Evolutionary conservation across 2,797 vertebrate species (phyloP), one percentile per base, ranked within the genome.

Genomic region (Poecilia gillii): DNA sequence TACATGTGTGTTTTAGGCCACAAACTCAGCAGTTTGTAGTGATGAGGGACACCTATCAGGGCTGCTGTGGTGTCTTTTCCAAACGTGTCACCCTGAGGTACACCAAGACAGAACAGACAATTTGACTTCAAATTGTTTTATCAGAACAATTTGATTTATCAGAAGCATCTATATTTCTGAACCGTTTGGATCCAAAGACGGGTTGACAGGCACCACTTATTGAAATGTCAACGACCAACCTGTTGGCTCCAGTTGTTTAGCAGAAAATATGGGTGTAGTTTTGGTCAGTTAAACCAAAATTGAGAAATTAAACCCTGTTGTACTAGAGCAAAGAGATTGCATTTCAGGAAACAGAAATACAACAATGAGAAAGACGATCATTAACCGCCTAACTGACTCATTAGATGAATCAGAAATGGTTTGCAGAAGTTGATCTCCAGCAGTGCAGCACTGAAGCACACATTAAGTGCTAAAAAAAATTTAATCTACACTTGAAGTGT

Each of bases 401-500:
- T 41, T 14, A 62, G 25, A 71, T 72, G 53, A 81, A 57, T 66
- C 5, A 31, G 14, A 41, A 39, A 33, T 16, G n/a, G 68, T 75
- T 45, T 46, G 45, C 47, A 18, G 71, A 75, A 81, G 41, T 73
- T 68, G 68, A 84, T 75, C 46, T 70, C 70, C 74, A 78, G 77
- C 72, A 76, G 79, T 73, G 71, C 39, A 45, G 46, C 25, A n/a
- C 68, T 72, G n/a, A 31, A 46, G 8, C 71, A 74, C 72, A 75
- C 23, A 31, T 45, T 9, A 0, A 23, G n/a, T 11, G 43, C 12
- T 20, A 28, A 51, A 74, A 74, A 31, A 20, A 31, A 76, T 20
- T 3, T 51, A 74, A 4, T 76, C 80, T 51, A 72, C 73, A 70
- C 73, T 68, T 82, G 81, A 84, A 82, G 85, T 23, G 33, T 31